phyloP scores from a whole-genome alignment of 1,140 invertebrate genomes.

The Drosophila nikananu region DNA sequence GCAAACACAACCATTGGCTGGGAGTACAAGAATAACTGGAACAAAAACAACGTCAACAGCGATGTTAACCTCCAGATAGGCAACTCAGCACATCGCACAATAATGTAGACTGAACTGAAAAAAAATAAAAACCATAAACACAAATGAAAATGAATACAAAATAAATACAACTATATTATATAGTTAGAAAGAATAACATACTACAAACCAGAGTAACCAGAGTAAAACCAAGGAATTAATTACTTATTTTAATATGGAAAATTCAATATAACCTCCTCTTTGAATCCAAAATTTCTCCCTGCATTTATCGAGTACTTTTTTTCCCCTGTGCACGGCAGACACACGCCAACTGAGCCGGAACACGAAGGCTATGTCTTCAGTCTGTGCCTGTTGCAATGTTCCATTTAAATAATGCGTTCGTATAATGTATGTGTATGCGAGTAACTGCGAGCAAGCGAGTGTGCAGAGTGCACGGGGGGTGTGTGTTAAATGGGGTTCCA shows the following conservation, averaged over 20 bases:
- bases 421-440: slow-evolving; percentile 24
- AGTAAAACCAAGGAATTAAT: too few species aligned
- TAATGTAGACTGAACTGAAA: background rate
- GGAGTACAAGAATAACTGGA: slow-evolving; percentile 6
- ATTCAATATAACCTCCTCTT: too few species aligned
- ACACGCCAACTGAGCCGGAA: slow-evolving; percentile 17
- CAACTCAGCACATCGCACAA: slow-evolving; percentile 15
- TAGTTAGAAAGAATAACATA: too few species aligned
- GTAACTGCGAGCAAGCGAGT: slow-evolving; percentile 16
- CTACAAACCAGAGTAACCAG: too few species aligned
- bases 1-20: slow-evolving; percentile 28
- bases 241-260: background rate
- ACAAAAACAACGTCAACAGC: slow-evolving; percentile 29
- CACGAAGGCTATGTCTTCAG: slow-evolving; percentile 7
- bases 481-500: slow-evolving; percentile 20
- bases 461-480: slow-evolving; percentile 16
- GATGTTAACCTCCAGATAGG: slow-evolving; percentile 41
- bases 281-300: background rate
- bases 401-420: slow-evolving; percentile 73
- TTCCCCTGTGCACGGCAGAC: slow-evolving; percentile 12
- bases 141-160: too few species aligned
- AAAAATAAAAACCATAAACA: background rate
- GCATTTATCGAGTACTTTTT: too few species aligned
- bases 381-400: slow-evolving; percentile 53
- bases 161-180: background rate